Conservation (phyloP, 2,797 vertebrate genomes). For the Pipistrellus nathusii region DNA sequence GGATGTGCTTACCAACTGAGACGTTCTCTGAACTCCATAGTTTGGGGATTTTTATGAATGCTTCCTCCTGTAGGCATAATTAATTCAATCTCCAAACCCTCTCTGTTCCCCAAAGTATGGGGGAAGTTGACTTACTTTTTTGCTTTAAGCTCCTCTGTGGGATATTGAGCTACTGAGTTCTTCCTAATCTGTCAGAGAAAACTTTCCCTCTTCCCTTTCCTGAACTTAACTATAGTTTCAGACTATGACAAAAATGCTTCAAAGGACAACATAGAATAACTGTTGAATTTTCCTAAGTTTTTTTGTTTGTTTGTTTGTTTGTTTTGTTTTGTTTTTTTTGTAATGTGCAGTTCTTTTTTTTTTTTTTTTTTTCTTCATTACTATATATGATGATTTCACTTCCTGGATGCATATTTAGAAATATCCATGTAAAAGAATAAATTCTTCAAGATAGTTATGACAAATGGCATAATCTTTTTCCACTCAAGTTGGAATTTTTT, state of each 20-base stretch:
- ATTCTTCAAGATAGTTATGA: conserved; percentile 1
- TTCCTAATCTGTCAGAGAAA: conserved; percentile 16
- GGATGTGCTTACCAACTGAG: not conserved
- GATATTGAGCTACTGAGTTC: not conserved
- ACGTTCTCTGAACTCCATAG: not conserved
- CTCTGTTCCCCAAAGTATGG: not conserved
- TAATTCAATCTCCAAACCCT: not conserved
- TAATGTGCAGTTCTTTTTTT: not conserved
- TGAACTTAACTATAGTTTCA: not conserved
- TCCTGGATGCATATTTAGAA: not conserved
- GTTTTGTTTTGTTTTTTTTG: not conserved
- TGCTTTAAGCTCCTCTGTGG: not conserved
- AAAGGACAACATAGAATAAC: not conserved
- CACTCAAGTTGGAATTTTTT: not conserved
- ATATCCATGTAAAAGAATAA: not conserved
- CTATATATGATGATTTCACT: not conserved
- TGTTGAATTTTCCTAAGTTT: not conserved
- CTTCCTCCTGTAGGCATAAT: not conserved
- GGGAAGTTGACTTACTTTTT: not conserved
- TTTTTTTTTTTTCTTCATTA: conserved; percentile 14
- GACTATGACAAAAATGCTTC: conserved; percentile 27
- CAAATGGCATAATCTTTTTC: not conserved
- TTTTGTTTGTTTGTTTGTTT: not conserved
- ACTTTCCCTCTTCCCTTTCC: not conserved
- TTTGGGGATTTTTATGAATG: not conserved